These are phyloP conservation scores for Orthochromis malagaraziensis DNA, from an alignment of 2,113 vertebrate species.

Conservation along the genomic window DNA sequence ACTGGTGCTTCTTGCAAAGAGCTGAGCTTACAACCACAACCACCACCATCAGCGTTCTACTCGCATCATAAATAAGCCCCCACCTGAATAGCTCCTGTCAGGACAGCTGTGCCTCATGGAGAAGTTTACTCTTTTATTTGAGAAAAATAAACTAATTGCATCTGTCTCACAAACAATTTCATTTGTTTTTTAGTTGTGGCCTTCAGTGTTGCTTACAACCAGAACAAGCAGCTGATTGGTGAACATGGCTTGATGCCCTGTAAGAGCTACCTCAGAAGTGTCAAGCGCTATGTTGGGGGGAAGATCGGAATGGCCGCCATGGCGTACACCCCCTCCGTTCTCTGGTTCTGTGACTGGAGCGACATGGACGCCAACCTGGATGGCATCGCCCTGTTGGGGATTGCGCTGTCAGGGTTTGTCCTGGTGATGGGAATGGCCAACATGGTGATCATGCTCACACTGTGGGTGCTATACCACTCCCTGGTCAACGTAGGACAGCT, in stretches of 20 bases:
- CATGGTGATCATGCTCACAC: conserved; percentile 82
- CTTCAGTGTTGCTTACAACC: conserved; percentile 83
- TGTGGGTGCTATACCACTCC: conserved; percentile 91
- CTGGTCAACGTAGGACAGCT: conserved; percentile 89
- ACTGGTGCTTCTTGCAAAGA: neutral
- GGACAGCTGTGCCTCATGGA: neutral
- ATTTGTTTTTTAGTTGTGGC: conserved; percentile 76
- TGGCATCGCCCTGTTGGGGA: conserved; percentile 73
- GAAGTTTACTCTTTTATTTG: fast-evolving
- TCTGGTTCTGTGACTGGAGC: conserved; percentile 90
- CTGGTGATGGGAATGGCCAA: conserved; percentile 83
- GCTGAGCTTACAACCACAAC: neutral
- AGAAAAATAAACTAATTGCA: neutral
- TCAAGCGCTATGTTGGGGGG: conserved; percentile 81
- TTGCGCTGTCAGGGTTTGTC: conserved; percentile 76
- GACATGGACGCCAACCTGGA: conserved; percentile 84
- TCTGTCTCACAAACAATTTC: neutral
- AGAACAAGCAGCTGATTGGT: conserved; percentile 94
- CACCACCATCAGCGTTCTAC: neutral
- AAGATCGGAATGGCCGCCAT: conserved; percentile 70
- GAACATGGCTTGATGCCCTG: conserved; percentile 83
- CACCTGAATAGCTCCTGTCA: neutral
- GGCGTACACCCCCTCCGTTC: conserved; percentile 76
- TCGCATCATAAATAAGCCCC: neutral
- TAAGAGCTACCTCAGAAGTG: conserved; percentile 72